phyloP scores from a whole-genome alignment of 2,888 invertebrate species.

The Mesodorylaimus sp. region DNA sequence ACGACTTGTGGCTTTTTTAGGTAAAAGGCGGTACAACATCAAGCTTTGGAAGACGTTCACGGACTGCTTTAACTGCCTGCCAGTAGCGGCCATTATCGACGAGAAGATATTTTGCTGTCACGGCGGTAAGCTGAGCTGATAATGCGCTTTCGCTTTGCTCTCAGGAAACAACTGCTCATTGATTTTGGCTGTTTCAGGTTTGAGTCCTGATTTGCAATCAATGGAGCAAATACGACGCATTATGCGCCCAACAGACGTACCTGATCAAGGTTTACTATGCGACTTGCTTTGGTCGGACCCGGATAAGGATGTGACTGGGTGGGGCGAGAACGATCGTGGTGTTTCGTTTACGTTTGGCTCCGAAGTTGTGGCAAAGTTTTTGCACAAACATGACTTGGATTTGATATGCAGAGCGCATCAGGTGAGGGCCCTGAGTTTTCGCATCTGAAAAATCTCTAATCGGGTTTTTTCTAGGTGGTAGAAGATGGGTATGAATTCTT shows the following conservation, averaged over 20 bases:
- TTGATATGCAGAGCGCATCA: conserved; percentile 99
- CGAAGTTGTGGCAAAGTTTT: conserved; percentile 95
- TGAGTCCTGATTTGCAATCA: conserved; percentile 72
- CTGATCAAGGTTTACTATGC: conserved; percentile 39
- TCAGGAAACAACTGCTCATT: no score
- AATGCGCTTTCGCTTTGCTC: no score
- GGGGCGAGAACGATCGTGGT: conserved; percentile 99
- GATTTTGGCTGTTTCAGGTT: no score
- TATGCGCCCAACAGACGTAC: conserved; percentile 43
- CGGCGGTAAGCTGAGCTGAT: no score
- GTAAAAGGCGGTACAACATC: conserved; percentile 92
- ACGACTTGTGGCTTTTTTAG: no score
- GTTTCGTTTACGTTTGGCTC: conserved; percentile 98
- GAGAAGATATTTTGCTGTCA: conserved; percentile 58
- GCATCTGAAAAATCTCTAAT: conserved; percentile 5
- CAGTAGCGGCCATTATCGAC: conserved; percentile 89
- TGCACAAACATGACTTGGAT: conserved; percentile 98
- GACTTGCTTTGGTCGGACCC: conserved; percentile 44
- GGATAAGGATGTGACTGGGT: conserved; percentile 66
- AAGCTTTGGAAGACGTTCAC: conserved; percentile 99
- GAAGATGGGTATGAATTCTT: conserved; percentile 86
- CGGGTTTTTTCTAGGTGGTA: conserved; percentile 47
- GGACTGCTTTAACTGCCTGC: conserved; percentile 96
- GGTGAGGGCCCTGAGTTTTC: no score
- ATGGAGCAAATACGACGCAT: conserved; percentile 44